A percentile compares a stretch with the other conserved stretches of the same genome.
phyloP scores from a whole-genome alignment of 1,140 invertebrate species.

The Trachymyrmex septentrionalis region DNA sequence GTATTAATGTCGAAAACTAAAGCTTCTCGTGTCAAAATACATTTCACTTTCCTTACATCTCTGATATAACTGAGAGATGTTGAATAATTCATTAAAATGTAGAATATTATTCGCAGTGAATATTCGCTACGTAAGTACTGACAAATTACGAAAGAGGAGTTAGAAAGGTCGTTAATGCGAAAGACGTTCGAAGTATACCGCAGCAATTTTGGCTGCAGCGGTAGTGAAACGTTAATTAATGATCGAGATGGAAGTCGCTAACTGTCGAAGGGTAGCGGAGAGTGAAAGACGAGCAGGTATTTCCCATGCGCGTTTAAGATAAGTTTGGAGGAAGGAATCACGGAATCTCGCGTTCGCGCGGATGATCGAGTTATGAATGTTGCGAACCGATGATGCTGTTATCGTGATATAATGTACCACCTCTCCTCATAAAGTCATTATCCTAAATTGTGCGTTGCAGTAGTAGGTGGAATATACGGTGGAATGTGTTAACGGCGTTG shows the following conservation, averaged over 20 bases:
- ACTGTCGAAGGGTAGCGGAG: constrained; percentile 21
- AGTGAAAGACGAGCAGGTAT: constrained; percentile 62
- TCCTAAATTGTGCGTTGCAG: constrained; percentile 34
- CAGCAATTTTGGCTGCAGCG: constrained; percentile 14
- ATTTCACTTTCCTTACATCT: neutral
- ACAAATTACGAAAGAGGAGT: constrained; percentile 30
- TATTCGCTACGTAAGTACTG: neutral
- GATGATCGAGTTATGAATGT: constrained; percentile 75
- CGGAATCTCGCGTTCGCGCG: constrained; percentile 60
- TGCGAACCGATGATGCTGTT: constrained; percentile 67
- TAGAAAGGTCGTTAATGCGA: constrained; percentile 62
- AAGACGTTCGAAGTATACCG: constrained; percentile 45
- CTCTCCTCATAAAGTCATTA: constrained; percentile 63
- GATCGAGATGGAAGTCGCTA: constrained; percentile 61
- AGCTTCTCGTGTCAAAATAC: no score
- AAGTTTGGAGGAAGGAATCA: constrained; percentile 19
- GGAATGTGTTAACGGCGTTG: neutral
- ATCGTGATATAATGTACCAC: constrained; percentile 67
- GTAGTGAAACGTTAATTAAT: constrained; percentile 67
- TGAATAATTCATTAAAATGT: constrained; percentile 30
- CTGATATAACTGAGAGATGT: neutral
- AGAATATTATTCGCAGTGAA: constrained; percentile 18
- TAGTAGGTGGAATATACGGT: neutral
- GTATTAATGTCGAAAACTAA: neutral
- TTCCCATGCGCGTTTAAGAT: constrained; percentile 47